Base-by-base conservation (phyloP, 2,888 invertebrate species). In the Coleophora deauratella region DNA sequence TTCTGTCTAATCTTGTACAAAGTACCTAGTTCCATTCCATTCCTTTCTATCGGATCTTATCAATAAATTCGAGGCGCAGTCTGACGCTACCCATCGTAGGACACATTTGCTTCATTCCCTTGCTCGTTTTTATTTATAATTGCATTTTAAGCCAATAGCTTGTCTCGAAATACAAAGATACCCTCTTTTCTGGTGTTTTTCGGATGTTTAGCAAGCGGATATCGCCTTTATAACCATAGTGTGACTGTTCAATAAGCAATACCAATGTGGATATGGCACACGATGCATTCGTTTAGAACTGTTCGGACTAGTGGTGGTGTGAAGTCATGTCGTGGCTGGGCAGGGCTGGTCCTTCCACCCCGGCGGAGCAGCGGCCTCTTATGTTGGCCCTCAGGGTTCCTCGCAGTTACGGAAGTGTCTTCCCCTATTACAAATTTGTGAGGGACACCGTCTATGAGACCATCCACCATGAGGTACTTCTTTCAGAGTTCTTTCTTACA, bases 341-440 rank as follows among this genome's bases (percentile, higher is more conserved):
- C 42, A 57, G 58, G 56, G 56, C 69, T 45, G 62, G 70, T 41
- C 46, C 67, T 46, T 70, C 75, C 46, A 53, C 71, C 47, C 48
- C 62, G 50, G 62, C 66, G 52, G 84, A 85, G 60, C 66, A 75
- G 47, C 69, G 72, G 40, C 81, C 81, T 14, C 72, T 86, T 32
- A 71, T 86, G 56, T 54, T 80, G 33, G 59, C 76, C 1, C 54
- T 77, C 28, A 65, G 72, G 45, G 67, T 86, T 3, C 88, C 89
- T 1, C 78, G 87, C 46, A 89, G 86, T 54, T 90, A 90, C 64
- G 90, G 90, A 34, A 89, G 90, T 38, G 66, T 90, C 35, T 86
- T 90, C 48, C 87, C 89, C 0, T 89, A 89, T 62, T 89, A 89
- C 66, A 87, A 88, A 55, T 89, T 89, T 59, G 76, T 89, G 51